Evolutionary conservation across 1,140 invertebrate genomes (phyloP).

Genomic region (Telenomus remus): DNA sequence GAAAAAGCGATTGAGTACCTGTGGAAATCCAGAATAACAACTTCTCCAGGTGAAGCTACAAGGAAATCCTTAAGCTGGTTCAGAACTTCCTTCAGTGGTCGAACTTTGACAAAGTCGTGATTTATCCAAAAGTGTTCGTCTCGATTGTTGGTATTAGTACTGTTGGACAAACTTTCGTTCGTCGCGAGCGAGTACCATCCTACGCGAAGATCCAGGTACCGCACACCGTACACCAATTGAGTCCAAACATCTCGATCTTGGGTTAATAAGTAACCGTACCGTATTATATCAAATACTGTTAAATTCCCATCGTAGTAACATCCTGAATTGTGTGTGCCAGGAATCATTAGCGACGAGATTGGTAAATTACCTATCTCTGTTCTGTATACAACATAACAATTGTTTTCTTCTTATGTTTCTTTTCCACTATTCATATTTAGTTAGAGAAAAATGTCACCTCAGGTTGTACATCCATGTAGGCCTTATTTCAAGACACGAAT

Average conservation of each 20-base stretch:
- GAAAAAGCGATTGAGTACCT: slow-evolving; percentile 63
- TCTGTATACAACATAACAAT: slow-evolving; percentile 58
- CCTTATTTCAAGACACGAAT: slow-evolving; percentile 79
- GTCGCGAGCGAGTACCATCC: slow-evolving; percentile 74
- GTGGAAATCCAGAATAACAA: slow-evolving; percentile 83
- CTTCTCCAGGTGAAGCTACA: slow-evolving; percentile 78
- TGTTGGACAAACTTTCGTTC: slow-evolving; percentile 58
- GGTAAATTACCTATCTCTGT: slow-evolving; percentile 75
- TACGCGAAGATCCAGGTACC: slow-evolving; percentile 87
- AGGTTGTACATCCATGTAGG: slow-evolving; percentile 82
- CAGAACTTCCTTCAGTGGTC: slow-evolving; percentile 79
- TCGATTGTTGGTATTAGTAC: slow-evolving; percentile 50
- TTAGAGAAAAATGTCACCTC: slow-evolving; percentile 68
- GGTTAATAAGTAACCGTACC: slow-evolving; percentile 75
- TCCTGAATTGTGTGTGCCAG: slow-evolving; percentile 83
- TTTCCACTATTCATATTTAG: slow-evolving; percentile 2
- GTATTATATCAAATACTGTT: slow-evolving; percentile 68
- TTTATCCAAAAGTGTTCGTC: slow-evolving; percentile 82
- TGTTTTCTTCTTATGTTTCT: background rate
- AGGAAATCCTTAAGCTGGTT: slow-evolving; percentile 80
- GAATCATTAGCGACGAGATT: slow-evolving; percentile 79
- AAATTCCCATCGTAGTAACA: slow-evolving; percentile 75
- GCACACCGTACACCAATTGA: slow-evolving; percentile 86
- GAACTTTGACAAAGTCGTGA: slow-evolving; percentile 81
- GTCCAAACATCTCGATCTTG: slow-evolving; percentile 87